phyloP scores from a whole-genome alignment of 2,888 invertebrate genomes.

The Lordiphosa fenestrarum region DNA sequence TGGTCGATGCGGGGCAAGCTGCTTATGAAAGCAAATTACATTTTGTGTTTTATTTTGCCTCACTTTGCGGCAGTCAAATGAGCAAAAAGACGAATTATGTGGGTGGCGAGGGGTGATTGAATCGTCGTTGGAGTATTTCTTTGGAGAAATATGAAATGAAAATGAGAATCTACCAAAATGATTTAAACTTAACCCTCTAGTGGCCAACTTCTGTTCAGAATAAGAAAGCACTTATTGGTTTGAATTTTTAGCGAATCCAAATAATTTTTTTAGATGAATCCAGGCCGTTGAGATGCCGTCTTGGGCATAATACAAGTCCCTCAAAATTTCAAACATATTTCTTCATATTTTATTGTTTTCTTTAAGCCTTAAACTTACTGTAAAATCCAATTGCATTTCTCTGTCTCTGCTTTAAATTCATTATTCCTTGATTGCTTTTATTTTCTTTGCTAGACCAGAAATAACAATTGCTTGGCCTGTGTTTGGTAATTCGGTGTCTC shows the following conservation, averaged over 20 bases:
- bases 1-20: constrained; percentile 2
- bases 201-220: too few relatives aligned
- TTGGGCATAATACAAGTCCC: too few relatives aligned
- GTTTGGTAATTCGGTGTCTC: background rate
- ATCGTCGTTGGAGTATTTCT: too few relatives aligned
- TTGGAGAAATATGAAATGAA: too few relatives aligned
- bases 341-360: background rate
- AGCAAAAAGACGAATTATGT: background rate
- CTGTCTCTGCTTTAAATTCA: constrained; percentile 28
- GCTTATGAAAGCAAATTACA: constrained; percentile 30
- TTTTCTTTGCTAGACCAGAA: constrained; percentile 51
- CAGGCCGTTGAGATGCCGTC: too few relatives aligned
- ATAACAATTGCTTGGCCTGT: constrained; percentile 38
- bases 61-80: constrained; percentile 18
- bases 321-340: background rate
- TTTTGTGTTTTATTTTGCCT: constrained; percentile 18
- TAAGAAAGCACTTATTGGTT: too few relatives aligned
- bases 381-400: constrained; percentile 3
- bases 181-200: too few relatives aligned
- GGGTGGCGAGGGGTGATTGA: constrained; percentile 1
- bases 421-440: constrained; percentile 51
- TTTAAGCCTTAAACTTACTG: background rate
- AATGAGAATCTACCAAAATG: too few relatives aligned
- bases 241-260: too few relatives aligned
- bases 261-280: too few relatives aligned